Evolutionary conservation across 2,797 vertebrate species (phyloP).

Genomic region (Threskiornis aethiopicus): DNA sequence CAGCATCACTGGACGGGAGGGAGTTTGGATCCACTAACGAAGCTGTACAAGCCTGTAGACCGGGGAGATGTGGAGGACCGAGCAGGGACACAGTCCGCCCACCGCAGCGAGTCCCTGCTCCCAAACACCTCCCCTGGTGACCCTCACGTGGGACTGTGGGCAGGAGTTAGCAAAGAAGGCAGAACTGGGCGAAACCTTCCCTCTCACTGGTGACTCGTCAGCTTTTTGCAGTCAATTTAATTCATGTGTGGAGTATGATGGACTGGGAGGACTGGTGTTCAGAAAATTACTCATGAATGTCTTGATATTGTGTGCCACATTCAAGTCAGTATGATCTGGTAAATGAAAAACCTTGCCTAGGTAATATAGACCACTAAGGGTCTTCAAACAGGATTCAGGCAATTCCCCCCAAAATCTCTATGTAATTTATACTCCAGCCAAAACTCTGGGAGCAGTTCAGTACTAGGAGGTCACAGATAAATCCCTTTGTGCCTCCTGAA

Average conservation of each 20-base stretch:
- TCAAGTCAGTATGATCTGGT: background rate
- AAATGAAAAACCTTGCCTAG: background rate
- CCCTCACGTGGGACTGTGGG: background rate
- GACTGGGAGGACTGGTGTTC: background rate
- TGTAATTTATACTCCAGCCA: background rate
- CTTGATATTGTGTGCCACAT: background rate
- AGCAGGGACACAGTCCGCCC: too few relatives aligned
- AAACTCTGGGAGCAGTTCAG: background rate
- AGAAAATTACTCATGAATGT: background rate
- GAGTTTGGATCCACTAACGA: background rate
- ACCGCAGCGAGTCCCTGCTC: background rate
- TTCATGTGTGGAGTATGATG: background rate
- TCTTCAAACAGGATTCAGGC: background rate
- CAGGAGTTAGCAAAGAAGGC: background rate
- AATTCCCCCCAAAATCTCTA: background rate
- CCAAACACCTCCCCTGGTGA: background rate
- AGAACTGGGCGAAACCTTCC: background rate
- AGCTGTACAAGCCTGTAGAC: background rate
- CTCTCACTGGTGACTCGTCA: background rate
- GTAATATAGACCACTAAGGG: background rate
- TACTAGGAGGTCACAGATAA: background rate
- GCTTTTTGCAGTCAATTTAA: background rate
- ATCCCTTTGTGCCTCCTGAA: background rate
- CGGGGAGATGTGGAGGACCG: background rate
- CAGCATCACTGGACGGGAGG: background rate